A percentile compares a stretch with the other conserved stretches of the same genome.
Evolutionary conservation across 2,113 vertebrate genomes (phyloP).

Genomic region (Amphiprion ocellaris): DNA sequence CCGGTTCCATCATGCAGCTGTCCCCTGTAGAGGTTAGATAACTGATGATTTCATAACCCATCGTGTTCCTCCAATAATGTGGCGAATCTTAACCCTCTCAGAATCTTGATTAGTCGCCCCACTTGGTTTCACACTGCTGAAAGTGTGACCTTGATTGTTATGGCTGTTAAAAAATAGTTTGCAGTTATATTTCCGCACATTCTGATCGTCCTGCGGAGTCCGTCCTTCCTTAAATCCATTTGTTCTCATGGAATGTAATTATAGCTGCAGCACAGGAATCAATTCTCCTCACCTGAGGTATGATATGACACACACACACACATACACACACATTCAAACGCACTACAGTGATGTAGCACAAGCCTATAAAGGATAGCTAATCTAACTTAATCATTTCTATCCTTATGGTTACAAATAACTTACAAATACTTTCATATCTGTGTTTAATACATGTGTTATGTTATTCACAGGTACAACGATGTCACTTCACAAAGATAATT

Average conservation of each 20-base stretch:
- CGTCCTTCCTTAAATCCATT: conserved; percentile 59
- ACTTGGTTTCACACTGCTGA: conserved; percentile 47
- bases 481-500: too few species aligned
- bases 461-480: too few species aligned
- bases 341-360: neutral
- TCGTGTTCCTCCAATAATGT: conserved; percentile 43
- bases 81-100: conserved; percentile 61
- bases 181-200: conserved; percentile 49
- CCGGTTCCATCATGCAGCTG: conserved; percentile 35
- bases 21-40: conserved; percentile 59
- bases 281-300: conserved; percentile 61
- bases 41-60: conserved; percentile 58
- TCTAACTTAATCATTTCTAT: neutral
- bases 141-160: conserved; percentile 65
- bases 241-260: conserved; percentile 71
- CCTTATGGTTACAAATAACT: neutral
- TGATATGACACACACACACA: conserved; percentile 21
- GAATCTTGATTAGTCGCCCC: conserved; percentile 56
- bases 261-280: conserved; percentile 71
- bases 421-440: neutral
- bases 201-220: conserved; percentile 8
- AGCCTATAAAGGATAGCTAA: neutral
- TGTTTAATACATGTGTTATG: too few species aligned
- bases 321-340: neutral
- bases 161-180: conserved; percentile 19